Evolutionary conservation across 1,140 invertebrate species (phyloP).

Genomic region (Aphidius gifuensis): DNA sequence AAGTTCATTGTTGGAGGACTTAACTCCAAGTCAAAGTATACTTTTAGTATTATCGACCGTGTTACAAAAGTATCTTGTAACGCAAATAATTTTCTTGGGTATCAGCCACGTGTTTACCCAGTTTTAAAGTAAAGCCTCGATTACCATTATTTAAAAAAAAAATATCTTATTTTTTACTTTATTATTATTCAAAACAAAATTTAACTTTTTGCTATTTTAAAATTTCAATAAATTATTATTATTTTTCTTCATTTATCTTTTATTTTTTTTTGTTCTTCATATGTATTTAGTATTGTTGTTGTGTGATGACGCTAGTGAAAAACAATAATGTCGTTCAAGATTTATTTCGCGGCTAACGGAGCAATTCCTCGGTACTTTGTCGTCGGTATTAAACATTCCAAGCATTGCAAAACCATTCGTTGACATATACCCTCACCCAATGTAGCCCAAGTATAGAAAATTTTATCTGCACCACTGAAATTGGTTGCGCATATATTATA

Average conservation of each 20-base stretch:
- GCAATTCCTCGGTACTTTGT: slow-evolving; percentile 41
- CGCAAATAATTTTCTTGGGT: slow-evolving; percentile 36
- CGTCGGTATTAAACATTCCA: slow-evolving; percentile 51
- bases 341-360: slow-evolving; percentile 44
- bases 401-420: slow-evolving; percentile 39
- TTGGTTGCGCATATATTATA: no score
- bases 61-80: slow-evolving; percentile 44
- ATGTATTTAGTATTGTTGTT: slow-evolving; percentile 3
- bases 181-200: no score
- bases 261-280: no score
- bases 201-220: no score
- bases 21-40: no score
- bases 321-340: slow-evolving; percentile 20
- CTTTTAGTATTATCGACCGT: slow-evolving; percentile 27
- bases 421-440: slow-evolving; percentile 18
- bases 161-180: no score
- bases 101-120: slow-evolving; percentile 37
- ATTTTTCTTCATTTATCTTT: no score
- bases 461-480: no score
- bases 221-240: no score
- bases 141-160: no score
- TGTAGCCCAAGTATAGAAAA: background rate
- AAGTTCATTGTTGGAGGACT: no score
- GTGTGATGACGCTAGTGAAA: slow-evolving; percentile 26
- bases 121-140: background rate